Percentiles rank a stretch among this genome's conserved stretches.
Conservation (phyloP, 2,888 invertebrate genomes). For the Hypselothyrea guttata region DNA sequence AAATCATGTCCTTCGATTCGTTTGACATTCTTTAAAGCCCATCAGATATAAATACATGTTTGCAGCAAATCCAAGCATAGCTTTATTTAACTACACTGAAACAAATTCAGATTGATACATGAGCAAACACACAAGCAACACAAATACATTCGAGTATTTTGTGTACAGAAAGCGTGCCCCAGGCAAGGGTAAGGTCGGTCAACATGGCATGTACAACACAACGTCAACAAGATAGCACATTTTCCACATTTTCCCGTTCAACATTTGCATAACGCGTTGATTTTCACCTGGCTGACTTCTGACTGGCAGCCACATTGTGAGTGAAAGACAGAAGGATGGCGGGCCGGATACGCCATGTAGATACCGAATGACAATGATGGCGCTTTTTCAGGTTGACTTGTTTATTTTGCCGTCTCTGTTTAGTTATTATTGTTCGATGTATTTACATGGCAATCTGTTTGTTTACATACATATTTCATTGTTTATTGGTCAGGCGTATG, state of each 20-base stretch:
- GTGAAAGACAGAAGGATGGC: slow-evolving; percentile 1
- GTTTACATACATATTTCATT: slow-evolving; percentile 45
- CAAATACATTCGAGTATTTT: not conserved
- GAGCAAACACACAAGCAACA: not conserved
- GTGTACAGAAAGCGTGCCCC: no score
- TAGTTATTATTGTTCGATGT: slow-evolving; percentile 36
- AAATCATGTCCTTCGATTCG: no score
- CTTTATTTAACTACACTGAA: not conserved
- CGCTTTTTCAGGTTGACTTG: slow-evolving; percentile 27
- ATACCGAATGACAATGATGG: slow-evolving; percentile 61
- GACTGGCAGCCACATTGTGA: slow-evolving; percentile 51
- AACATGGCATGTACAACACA: slow-evolving; percentile 35
- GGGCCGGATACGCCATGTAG: slow-evolving; percentile 42
- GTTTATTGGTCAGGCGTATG: slow-evolving; percentile 18
- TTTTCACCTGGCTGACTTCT: slow-evolving; percentile 61
- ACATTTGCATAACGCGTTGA: slow-evolving; percentile 66
- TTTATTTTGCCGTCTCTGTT: slow-evolving; percentile 15
- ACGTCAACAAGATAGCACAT: slow-evolving; percentile 54
- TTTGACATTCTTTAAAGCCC: no score
- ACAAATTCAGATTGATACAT: not conserved
- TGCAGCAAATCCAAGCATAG: no score
- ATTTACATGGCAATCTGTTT: slow-evolving; percentile 61
- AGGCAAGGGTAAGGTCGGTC: slow-evolving; percentile 15
- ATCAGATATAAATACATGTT: no score
- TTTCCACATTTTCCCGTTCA: slow-evolving; percentile 45